phyloP scores from a whole-genome alignment of 1,140 invertebrate genomes.

The Drosophila sturtevanti region DNA sequence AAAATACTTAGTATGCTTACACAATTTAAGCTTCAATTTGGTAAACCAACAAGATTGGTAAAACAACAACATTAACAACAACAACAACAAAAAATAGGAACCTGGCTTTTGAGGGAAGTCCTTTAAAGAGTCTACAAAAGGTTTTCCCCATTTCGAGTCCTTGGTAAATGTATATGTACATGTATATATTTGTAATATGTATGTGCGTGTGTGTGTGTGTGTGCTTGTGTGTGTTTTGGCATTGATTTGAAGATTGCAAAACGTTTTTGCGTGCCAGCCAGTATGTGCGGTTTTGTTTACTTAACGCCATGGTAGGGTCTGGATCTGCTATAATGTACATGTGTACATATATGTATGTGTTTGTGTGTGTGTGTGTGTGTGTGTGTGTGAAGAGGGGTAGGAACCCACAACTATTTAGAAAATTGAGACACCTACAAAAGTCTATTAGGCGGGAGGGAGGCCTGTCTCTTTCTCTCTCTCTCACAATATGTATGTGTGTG shows the following conservation, averaged over 20 bases:
- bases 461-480: neutral
- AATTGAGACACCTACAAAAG: slow-evolving; percentile 77
- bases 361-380: slow-evolving; percentile 26
- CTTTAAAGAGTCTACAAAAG: slow-evolving; percentile 55
- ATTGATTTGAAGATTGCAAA: slow-evolving; percentile 68
- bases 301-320: slow-evolving; percentile 4
- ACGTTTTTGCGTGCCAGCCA: slow-evolving; percentile 28
- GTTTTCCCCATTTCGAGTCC: slow-evolving; percentile 39
- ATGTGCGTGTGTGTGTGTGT: slow-evolving; percentile 12
- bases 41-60: slow-evolving; percentile 57
- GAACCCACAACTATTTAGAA: slow-evolving; percentile 68
- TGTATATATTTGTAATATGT: neutral
- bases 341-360: slow-evolving; percentile 6
- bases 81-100: slow-evolving; percentile 18
- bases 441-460: slow-evolving; percentile 58
- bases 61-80: slow-evolving; percentile 1
- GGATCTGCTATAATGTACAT: slow-evolving; percentile 3
- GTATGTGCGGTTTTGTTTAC: slow-evolving; percentile 39
- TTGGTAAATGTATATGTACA: slow-evolving; percentile 46
- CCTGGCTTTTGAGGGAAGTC: slow-evolving; percentile 31
- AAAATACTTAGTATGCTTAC: slow-evolving; percentile 46
- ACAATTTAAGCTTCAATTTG: slow-evolving; percentile 69
- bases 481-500: too few species aligned
- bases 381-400: slow-evolving; percentile 23
- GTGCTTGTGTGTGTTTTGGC: slow-evolving; percentile 21